Base-by-base conservation (phyloP, 2,888 invertebrate genomes). In the Epiblema foenella region DNA sequence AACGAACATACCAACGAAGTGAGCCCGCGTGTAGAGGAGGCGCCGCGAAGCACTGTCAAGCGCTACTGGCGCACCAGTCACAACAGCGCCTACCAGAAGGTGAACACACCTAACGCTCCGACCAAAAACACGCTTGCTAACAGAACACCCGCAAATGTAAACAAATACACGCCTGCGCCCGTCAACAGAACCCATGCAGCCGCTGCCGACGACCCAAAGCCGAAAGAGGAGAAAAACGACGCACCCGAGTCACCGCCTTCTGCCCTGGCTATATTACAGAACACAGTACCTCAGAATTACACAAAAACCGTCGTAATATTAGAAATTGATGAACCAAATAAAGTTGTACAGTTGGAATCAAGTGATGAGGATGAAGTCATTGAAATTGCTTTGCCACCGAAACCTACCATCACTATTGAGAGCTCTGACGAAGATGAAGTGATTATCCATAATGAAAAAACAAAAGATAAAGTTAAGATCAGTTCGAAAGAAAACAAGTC, bases 321-420 rank as follows among this genome's bases (percentile, higher is more conserved):
- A 69, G 91, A 91, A 66, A 81, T 85, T 75, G 88, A 89, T 15
- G 75, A 77, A 8, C 77, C 76, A 7, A 75, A 7, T 33, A 33
- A 80, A 51, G 81, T 91, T 71, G 74, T 89, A 39, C 80, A 82
- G 51, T 81, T 93, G 33, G 86, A 89, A 73, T 83, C 91, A 57
- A 93, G 93, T 80, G 93, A 92, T 80, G 93, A 93, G 65, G 93
- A 93, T 83, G 93, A 93, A 75, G 93, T 93, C 17, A 81, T 93
- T 73, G 94, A 93, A 80, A 86, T 93, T 37, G 89, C 84, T n/a
- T 75, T 93, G 57, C 92, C 91, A 69, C 90, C 91, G 2, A 91
- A 91, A 77, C 93, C 91, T 0, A 92, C 91, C 11, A 93, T 93
- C 62, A 93, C 90, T 17, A 91, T 93, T 74, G 93, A 93, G 74